These are phyloP conservation scores for Ciona savignyi DNA, from an alignment of 23 tunicate genomes.

Conservation along the genomic window DNA sequence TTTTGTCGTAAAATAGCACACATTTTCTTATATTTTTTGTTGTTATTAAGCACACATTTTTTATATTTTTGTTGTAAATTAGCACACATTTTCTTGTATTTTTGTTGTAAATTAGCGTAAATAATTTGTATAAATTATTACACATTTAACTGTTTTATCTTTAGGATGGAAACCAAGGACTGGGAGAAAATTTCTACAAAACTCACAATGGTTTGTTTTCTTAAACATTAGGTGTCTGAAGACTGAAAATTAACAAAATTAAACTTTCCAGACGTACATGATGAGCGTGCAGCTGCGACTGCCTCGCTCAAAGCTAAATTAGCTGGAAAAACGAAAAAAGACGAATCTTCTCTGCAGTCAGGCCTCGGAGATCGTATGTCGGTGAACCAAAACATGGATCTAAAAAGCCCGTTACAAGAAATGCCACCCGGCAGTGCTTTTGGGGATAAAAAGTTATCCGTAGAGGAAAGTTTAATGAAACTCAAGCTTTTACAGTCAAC, in stretches of 20 bases:
- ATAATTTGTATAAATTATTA: neutral
- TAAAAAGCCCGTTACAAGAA: neutral
- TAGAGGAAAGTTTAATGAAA: constrained; percentile 15
- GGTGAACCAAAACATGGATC: neutral
- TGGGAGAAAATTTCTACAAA: neutral
- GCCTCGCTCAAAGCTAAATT: constrained; percentile 68
- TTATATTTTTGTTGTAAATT: too few species aligned
- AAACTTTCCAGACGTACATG: constrained; percentile 19
- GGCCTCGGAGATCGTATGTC: neutral
- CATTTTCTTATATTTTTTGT: too few species aligned
- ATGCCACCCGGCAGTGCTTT: neutral
- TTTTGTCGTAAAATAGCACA: too few species aligned
- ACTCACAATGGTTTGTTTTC: neutral
- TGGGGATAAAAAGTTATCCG: neutral
- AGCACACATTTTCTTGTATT: too few species aligned
- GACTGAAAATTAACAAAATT: too few species aligned
- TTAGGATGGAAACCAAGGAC: neutral
- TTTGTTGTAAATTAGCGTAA: too few species aligned
- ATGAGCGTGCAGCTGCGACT: constrained; percentile 59
- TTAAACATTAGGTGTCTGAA: too few species aligned
- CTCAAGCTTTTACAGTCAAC: constrained; percentile 24
- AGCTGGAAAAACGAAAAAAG: constrained; percentile 17
- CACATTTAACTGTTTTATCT: neutral
- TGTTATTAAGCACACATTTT: too few species aligned
- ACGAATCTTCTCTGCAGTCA: neutral